Percentiles rank a stretch among this genome's conserved stretches.
Evolutionary conservation across 2,888 invertebrate species (phyloP).

Genomic region (Leptarthrus brevirostris): DNA sequence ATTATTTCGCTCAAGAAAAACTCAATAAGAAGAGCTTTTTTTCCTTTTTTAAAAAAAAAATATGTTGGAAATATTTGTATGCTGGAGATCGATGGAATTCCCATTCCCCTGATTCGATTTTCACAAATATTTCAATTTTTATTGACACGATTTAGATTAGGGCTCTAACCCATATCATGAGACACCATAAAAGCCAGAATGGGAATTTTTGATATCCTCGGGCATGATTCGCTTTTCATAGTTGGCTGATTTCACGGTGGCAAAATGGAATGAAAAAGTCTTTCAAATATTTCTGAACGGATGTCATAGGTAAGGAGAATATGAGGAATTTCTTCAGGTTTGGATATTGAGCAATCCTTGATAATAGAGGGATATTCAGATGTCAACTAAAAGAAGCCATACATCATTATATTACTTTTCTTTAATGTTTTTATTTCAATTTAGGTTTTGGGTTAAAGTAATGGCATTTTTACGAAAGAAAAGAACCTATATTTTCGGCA

Average conservation of each 20-base stretch:
- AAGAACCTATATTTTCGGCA: too few species aligned
- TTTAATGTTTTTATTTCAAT: too few species aligned
- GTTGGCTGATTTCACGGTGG: conserved; percentile 22
- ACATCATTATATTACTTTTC: not conserved
- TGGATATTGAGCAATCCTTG: not conserved
- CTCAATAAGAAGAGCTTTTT: not conserved
- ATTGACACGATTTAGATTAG: conserved; percentile 46
- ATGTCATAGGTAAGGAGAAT: not conserved
- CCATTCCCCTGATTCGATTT: conserved; percentile 13
- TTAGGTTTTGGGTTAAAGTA: too few species aligned
- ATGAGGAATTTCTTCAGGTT: not conserved
- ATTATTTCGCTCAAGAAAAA: conserved; percentile 27
- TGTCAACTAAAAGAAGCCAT: not conserved
- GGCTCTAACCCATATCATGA: conserved; percentile 36
- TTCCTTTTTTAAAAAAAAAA: conserved; percentile 15
- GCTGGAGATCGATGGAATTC: not conserved
- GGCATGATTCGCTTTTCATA: conserved; percentile 42
- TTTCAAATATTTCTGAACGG: not conserved
- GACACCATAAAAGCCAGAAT: conserved; percentile 40
- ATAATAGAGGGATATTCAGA: not conserved
- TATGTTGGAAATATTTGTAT: conserved; percentile 35
- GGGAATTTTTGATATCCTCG: conserved; percentile 36
- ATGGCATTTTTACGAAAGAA: too few species aligned
- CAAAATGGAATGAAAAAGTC: conserved; percentile 7
- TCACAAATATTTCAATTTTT: conserved; percentile 47